These are phyloP conservation scores for Ictalurus punctatus DNA, from an alignment of 2,113 vertebrate species.

Conservation along the genomic window DNA sequence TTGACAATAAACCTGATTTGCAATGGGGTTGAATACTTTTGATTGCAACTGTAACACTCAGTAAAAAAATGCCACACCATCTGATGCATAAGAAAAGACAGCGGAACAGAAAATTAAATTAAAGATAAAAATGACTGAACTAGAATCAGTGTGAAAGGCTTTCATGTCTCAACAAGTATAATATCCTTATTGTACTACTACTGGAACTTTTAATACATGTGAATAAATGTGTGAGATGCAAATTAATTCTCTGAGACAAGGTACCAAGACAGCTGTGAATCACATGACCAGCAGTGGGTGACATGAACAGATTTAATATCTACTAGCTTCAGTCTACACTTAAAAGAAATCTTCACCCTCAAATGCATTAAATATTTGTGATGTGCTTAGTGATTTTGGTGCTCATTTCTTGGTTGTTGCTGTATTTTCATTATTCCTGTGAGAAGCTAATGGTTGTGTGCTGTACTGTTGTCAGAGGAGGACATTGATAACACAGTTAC, in stretches of 20 bases:
- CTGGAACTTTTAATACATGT: background rate
- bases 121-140: background rate
- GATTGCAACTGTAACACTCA: background rate
- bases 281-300: constrained; percentile 47
- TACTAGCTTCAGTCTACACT: background rate
- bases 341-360: too few species aligned
- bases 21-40: too few species aligned
- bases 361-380: background rate
- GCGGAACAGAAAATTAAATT: background rate
- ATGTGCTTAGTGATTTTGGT: background rate
- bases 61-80: constrained; percentile 33
- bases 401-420: background rate
- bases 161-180: constrained; percentile 7
- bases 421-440: background rate
- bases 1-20: too few species aligned
- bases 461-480: background rate
- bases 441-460: background rate
- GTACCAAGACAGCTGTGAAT: constrained; percentile 39
- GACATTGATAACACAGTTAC: background rate
- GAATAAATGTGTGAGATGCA: background rate
- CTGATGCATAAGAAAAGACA: constrained; percentile 42
- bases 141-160: background rate
- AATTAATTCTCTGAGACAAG: background rate
- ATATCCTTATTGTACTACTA: background rate
- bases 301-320: constrained; percentile 11